Conservation (phyloP, 2,113 vertebrate genomes). For the Rattus rattus region DNA sequence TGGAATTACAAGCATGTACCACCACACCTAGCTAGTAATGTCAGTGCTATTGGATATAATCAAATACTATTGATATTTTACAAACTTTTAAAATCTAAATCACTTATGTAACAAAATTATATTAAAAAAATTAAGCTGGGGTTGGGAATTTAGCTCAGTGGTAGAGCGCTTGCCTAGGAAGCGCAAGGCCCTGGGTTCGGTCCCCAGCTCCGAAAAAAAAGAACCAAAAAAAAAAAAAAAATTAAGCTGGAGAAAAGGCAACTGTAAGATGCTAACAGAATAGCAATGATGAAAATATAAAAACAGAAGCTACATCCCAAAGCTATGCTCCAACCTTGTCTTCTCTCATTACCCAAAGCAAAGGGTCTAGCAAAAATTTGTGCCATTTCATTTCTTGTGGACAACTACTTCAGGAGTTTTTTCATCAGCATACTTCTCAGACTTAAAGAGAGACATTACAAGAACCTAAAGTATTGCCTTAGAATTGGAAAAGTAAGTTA, state of each 20-base stretch:
- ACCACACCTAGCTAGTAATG: background rate
- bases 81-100: constrained; percentile 22
- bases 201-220: too few relatives aligned
- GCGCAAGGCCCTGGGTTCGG: too few relatives aligned
- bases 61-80: constrained; percentile 11
- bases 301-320: constrained; percentile 6
- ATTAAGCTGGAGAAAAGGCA: background rate
- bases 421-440: background rate
- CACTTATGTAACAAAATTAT: constrained; percentile 2
- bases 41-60: constrained; percentile 20
- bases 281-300: background rate
- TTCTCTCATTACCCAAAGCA: constrained; percentile 37
- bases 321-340: background rate
- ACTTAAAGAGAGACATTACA: constrained; percentile 51
- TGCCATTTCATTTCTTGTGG: background rate
- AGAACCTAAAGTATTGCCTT: constrained; percentile 32
- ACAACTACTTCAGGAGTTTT: constrained; percentile 6
- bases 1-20: background rate
- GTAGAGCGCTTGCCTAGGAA: too few relatives aligned
- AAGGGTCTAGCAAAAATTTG: background rate
- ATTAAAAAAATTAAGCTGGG: background rate
- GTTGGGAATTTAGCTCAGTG: too few relatives aligned
- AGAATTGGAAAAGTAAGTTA: constrained; percentile 9
- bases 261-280: constrained; percentile 53
- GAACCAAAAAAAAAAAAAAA: too few relatives aligned